Percentiles rank a stretch among this genome's conserved stretches.
These are phyloP conservation scores for Yponomeuta plumbellus DNA, from an alignment of 2,888 invertebrate species.

Conservation along the genomic window DNA sequence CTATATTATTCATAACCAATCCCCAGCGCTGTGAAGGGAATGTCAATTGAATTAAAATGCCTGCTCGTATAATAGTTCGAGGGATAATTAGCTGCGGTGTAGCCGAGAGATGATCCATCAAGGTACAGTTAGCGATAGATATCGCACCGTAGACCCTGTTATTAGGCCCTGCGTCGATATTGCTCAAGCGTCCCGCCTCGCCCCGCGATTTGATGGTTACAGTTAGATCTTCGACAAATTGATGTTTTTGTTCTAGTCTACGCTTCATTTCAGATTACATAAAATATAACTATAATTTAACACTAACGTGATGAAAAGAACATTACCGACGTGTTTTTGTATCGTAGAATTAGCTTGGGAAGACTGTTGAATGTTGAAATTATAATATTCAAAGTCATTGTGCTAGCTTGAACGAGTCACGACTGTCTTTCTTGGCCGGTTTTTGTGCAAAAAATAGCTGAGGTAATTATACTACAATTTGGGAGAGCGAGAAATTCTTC, in stretches of 20 bases:
- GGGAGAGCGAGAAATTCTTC: neutral
- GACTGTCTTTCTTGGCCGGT: neutral
- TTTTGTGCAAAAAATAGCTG: neutral
- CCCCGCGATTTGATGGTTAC: conserved; percentile 47
- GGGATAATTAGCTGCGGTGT: conserved; percentile 44
- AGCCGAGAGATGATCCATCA: conserved; percentile 50
- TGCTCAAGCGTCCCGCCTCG: conserved; percentile 31
- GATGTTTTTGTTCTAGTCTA: conserved; percentile 14
- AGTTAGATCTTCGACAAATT: conserved; percentile 39
- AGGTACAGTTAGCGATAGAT: conserved; percentile 64
- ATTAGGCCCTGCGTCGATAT: conserved; percentile 47
- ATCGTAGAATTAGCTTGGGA: neutral
- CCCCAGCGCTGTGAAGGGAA: conserved; percentile 24
- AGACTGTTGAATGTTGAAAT: neutral
- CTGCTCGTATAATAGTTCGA: conserved; percentile 31
- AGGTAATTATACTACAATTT: neutral
- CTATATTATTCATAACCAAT: conserved; percentile 15
- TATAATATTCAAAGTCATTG: neutral
- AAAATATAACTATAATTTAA: neutral
- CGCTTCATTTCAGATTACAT: neutral
- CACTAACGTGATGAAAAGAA: neutral
- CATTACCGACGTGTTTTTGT: neutral
- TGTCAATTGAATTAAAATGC: conserved; percentile 37
- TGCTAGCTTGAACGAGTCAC: neutral
- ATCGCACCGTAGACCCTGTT: conserved; percentile 49